These are phyloP conservation scores for Stigmatopora nigra DNA, from an alignment of 2,113 vertebrate genomes.

Conservation along the genomic window DNA sequence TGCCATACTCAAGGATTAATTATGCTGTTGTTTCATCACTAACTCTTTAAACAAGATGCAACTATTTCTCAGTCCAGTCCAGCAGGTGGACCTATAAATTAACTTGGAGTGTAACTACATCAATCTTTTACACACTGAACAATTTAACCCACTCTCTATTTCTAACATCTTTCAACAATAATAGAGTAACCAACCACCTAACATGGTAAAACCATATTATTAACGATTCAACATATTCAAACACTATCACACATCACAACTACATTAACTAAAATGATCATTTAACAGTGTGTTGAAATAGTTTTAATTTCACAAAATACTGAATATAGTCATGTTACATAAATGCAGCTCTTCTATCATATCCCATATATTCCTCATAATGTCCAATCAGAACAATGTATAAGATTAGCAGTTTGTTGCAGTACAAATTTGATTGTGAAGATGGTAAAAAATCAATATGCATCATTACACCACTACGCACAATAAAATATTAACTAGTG, in stretches of 20 bases:
- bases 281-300: neutral
- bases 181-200: neutral
- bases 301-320: too few relatives aligned
- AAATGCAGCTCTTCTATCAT: neutral
- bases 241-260: neutral
- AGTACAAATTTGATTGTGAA: slow-evolving; percentile 65
- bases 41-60: neutral
- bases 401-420: slow-evolving; percentile 62
- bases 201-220: too few relatives aligned
- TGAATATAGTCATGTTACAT: neutral
- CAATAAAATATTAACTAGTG: slow-evolving; percentile 72
- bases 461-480: slow-evolving; percentile 58
- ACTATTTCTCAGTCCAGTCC: neutral
- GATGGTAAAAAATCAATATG: slow-evolving; percentile 73
- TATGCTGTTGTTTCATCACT: neutral
- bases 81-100: neutral
- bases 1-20: slow-evolving; percentile 1
- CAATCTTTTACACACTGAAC: neutral
- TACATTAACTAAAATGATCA: neutral
- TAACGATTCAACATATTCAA: too few relatives aligned
- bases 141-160: neutral
- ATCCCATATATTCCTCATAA: neutral
- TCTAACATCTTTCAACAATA: neutral
- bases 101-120: neutral
- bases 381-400: slow-evolving; percentile 17